A percentile compares a stretch with the other conserved stretches of the same genome.
phyloP scores from a whole-genome alignment of 2,888 invertebrate species.

The Drosophila picticornis region DNA sequence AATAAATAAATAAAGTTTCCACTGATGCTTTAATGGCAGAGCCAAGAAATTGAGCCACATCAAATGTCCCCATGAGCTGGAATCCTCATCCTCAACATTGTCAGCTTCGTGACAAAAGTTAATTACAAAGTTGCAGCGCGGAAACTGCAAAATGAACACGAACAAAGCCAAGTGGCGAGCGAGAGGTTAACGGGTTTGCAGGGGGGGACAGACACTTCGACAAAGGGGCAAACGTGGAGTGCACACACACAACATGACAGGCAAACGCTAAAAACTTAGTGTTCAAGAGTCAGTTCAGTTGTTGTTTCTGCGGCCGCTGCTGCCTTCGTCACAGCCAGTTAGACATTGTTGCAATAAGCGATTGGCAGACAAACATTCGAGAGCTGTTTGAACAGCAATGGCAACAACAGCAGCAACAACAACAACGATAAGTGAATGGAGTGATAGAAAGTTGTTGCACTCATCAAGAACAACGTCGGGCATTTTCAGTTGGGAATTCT shows the following conservation, averaged over 20 bases:
- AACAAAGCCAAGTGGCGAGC: constrained; percentile 44
- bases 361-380: constrained; percentile 54
- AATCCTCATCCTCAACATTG: constrained; percentile 7
- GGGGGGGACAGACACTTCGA: neutral
- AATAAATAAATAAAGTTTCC: constrained; percentile 52
- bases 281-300: constrained; percentile 19
- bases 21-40: constrained; percentile 41
- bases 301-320: constrained; percentile 21
- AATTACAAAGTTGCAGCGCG: constrained; percentile 81
- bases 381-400: constrained; percentile 11
- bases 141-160: constrained; percentile 69
- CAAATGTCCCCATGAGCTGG: constrained; percentile 20
- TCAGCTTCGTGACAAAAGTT: constrained; percentile 82
- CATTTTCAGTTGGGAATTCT: constrained; percentile 39
- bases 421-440: constrained; percentile 58
- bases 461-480: constrained; percentile 45
- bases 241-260: constrained; percentile 38
- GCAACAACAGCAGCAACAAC: neutral
- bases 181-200: constrained; percentile 11
- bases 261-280: constrained; percentile 28
- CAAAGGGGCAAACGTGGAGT: neutral
- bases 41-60: constrained; percentile 27
- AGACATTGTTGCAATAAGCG: constrained; percentile 60
- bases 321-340: constrained; percentile 55
- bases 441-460: constrained; percentile 69